Evolutionary conservation across 2,888 invertebrate species (phyloP), one percentile per base, ranked within the genome.

Genomic region (Pseudococcus jackbeardsleyi): DNA sequence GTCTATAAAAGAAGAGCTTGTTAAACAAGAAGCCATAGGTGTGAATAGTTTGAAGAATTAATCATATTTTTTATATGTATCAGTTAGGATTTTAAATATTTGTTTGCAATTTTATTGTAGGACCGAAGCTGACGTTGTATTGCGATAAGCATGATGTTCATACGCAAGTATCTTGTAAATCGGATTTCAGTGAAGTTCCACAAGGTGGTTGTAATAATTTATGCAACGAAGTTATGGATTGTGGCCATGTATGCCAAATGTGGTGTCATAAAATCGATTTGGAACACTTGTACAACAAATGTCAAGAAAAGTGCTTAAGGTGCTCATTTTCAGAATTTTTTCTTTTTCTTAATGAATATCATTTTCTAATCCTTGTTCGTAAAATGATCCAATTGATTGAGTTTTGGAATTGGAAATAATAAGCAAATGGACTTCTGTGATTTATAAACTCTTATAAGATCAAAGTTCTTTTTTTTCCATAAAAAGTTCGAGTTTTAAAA

Each of bases 211-310:
- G 95, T 90, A 90, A 91, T 48, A 89, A 90, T 72, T 91, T 91
- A 22, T 96, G 96, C 90, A 91, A 92, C 22, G 90, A 90, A 64
- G 90, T 91, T 4, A 91, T 94, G 79, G 88, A 90, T 0, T 96
- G 96, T 91, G 94, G 94, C 0, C 96, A 96, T 91, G 90, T 90
- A 3, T 96, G 96, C 91, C 91, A 91, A 0, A 91, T 92, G 59
- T 90, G 93, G 17, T 96, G 96, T 90, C 95, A 95, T 90, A 91
- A 92, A 1, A 91, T 92, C 85, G 94, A 95, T 90, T 91, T 92
- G 33, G 91, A 92, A 0, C 95, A 95, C 90, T 42, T 86, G 0
- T 84, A 90, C 0, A 92, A 92, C 26, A 91, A 91, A 89, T 95
- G 95, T 90, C 90, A 89, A 39, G 90, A 92, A 89, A 90, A 90